Base-by-base conservation (phyloP, 2,113 vertebrate genomes). In the Lota lota region DNA sequence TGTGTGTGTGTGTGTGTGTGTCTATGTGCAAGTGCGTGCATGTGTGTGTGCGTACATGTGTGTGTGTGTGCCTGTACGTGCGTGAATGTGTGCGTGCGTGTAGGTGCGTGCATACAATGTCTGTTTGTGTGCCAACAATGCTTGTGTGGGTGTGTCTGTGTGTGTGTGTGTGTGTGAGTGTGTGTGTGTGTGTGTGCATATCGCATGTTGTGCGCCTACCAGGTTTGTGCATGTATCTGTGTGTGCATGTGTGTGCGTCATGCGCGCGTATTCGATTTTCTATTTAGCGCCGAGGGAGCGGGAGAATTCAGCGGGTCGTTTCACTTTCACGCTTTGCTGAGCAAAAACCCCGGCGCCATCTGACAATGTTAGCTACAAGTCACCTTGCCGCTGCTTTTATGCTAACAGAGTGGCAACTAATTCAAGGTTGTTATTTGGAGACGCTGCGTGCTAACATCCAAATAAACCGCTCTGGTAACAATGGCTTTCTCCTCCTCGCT, bases 241-340 rank as follows among this genome's bases (percentile, higher is more conserved):
- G 53, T n/a, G 53, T 16, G 53, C 5, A 14, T 54, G 53, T 54
- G 53, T 54, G 53, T 54, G 53, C 53, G 18, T 54, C 18, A 14
- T 18, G 61, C 24, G 61, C 67, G 68, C 67, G 56, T 61, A 66
- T 77, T 67, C 62, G 74, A 64, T 84, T 85, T 84, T 75, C 75
- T 67, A 78, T 82, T 75, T 75, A 81, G 72, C 15, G 50, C 67
- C 53, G 59, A 74, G 76, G 79, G 80, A 81, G 65, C 72, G 47
- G 50, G 74, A 81, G 81, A 75, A 80, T 82, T 81, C 66, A 58
- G 54, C 54, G 70, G 81, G 74, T 86, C 75, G 66, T 86, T 85
- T 85, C 72, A 74, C 78, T 85, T 86, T 88, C 77, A 84, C 71
- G 78, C 80, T 85, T 85, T 84, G 79, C 79, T 79, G 78, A 78